Evolutionary conservation across 1,140 invertebrate genomes (phyloP).

Genomic region (silkworm (Bombyx mori)): ASM3026992v2 NC_085129.1:7351001-7351500

Average conservation of each 20-base stretch:
- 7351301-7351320: slow-evolving; percentile 63
- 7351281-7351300: slow-evolving; percentile 77
- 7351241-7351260: slow-evolving; percentile 78
- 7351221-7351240: slow-evolving; percentile 79
- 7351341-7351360: slow-evolving; percentile 76
- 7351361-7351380: slow-evolving; percentile 79
- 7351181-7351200: slow-evolving; percentile 78
- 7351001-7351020: slow-evolving; percentile 50
- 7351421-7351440: slow-evolving; percentile 80
- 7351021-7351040: slow-evolving; percentile 62
- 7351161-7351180: slow-evolving; percentile 80
- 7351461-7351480: slow-evolving; percentile 79
- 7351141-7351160: slow-evolving; percentile 79
- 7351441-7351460: slow-evolving; percentile 80
- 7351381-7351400: slow-evolving; percentile 81
- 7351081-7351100: slow-evolving; percentile 79
- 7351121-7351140: slow-evolving; percentile 80
- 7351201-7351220: slow-evolving; percentile 80
- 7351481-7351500: slow-evolving; percentile 81
- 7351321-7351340: slow-evolving; percentile 72
- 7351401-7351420: slow-evolving; percentile 83
- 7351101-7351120: slow-evolving; percentile 82
- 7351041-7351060: slow-evolving; percentile 75
- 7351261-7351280: slow-evolving; percentile 75
- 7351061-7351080: slow-evolving; percentile 75